Conservation (phyloP, 2,888 invertebrate genomes). For the Amaurobius ferox region DNA sequence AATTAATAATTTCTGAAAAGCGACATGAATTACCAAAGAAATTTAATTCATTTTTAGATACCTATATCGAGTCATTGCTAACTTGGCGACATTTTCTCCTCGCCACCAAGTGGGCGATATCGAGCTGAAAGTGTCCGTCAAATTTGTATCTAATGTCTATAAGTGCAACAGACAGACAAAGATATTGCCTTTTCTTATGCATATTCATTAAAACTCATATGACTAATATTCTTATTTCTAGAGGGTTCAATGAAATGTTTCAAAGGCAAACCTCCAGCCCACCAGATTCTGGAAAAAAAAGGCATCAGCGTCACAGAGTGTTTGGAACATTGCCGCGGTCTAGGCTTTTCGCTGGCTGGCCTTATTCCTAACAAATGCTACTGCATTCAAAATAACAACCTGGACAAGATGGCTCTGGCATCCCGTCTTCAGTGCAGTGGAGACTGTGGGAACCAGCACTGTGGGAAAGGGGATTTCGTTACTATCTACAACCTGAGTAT, state of each 20-base stretch:
- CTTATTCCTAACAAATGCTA: constrained; percentile 47
- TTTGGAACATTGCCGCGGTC: constrained; percentile 64
- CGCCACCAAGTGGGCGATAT: no score
- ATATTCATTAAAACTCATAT: no score
- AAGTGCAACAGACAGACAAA: no score
- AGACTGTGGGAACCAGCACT: constrained; percentile 50
- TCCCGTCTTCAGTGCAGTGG: constrained; percentile 38
- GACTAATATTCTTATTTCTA: constrained; percentile 12
- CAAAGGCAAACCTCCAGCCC: constrained; percentile 57
- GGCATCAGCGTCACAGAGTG: constrained; percentile 67
- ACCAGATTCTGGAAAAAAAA: constrained; percentile 36
- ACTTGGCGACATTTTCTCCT: no score
- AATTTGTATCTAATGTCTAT: no score
- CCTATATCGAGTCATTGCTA: no score
- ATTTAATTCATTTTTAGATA: no score
- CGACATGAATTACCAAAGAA: no score
- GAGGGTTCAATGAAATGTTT: constrained; percentile 64
- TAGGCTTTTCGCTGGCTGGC: constrained; percentile 52
- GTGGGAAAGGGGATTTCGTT: constrained; percentile 64
- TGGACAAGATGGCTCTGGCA: constrained; percentile 10
- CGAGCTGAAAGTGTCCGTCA: no score
- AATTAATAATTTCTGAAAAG: no score
- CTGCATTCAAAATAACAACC: constrained; percentile 31
- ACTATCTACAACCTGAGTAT: constrained; percentile 66
- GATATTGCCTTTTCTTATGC: no score